Base-by-base conservation (phyloP, 1,140 invertebrate genomes). In the Telenomus remus region DNA sequence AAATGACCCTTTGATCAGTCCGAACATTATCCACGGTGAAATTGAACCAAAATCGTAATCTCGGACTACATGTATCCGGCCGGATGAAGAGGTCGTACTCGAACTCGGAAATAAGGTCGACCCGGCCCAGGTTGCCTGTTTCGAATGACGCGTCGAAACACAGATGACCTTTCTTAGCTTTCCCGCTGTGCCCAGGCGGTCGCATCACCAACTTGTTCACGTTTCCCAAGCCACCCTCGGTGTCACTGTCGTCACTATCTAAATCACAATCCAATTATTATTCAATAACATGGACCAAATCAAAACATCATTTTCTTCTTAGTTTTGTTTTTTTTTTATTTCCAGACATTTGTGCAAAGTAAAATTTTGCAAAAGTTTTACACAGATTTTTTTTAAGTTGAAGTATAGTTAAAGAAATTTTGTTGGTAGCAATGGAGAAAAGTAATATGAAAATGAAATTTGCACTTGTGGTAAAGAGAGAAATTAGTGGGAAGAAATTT, bases 81-180 rank as follows among this genome's bases (percentile, higher is more conserved):
- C 98, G 89, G 39, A 99, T 93, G 88, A 95, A 99, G 7, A 99
- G 90, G 88, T 99, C 98, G 87, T 99, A 99, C 85, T 99, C 97
- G 83, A 93, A 94, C 81, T 98, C 97, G 0, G 94, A 95, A 65
- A 99, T 91, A 64, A 97, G 92, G 83, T 99, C 97, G 2, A 98
- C 97, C 49, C 96, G 90, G 4, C 98, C 98, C 11, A 99, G 89
- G 89, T 99, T 99, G 6, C 98, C 98, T 68, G 96, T 96, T 89
- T 99, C 98, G 87, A 98, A 99, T 3, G 96, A 94, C 9, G 98
- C 97, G 89, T 99, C 97, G 87, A 99, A 99, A 79, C 97, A 97
- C 0, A 99, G 89, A 85, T 99, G 97, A 6, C 98, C 98, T 54
- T 90, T 91, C 87, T 97, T 97, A 11, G 96, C 96, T 87, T 97